Evolutionary conservation across 2,113 vertebrate species (phyloP).

Genomic region (Anolis sagrei): DNA sequence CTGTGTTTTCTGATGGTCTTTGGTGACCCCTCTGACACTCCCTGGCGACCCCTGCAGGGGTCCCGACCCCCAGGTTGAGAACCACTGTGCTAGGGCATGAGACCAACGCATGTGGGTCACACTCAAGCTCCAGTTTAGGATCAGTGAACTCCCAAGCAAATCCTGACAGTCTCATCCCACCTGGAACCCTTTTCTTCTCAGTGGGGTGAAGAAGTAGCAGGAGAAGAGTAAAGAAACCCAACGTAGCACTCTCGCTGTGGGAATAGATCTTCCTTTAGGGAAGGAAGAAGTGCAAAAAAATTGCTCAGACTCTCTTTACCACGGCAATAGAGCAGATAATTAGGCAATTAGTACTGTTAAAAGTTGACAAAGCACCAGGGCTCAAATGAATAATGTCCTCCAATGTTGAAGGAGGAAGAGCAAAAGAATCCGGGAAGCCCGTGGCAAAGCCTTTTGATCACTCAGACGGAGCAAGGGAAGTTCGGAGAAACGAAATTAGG

Average conservation of each 20-base stretch:
- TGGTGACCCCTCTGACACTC: too few species aligned
- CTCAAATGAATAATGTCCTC: slow-evolving; percentile 15
- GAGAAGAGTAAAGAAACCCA: not conserved
- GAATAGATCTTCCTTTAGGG: not conserved
- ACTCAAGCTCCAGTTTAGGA: too few species aligned
- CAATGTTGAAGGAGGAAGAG: slow-evolving; percentile 20
- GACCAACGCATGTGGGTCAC: too few species aligned
- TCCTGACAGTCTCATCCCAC: too few species aligned
- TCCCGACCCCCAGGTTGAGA: too few species aligned
- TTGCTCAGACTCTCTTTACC: slow-evolving; percentile 1
- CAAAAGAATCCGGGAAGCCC: slow-evolving; percentile 10
- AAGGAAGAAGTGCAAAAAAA: slow-evolving; percentile 7
- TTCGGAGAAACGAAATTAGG: not conserved
- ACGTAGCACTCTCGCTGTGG: not conserved
- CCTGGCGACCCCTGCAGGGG: too few species aligned
- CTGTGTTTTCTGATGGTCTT: too few species aligned
- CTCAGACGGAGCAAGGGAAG: not conserved
- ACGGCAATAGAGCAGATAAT: slow-evolving; percentile 19
- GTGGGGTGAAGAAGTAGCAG: not conserved
- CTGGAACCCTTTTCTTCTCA: not conserved
- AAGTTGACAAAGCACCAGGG: slow-evolving; percentile 21
- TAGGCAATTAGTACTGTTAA: slow-evolving; percentile 31
- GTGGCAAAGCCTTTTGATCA: slow-evolving; percentile 7
- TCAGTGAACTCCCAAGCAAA: too few species aligned
- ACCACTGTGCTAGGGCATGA: too few species aligned